These are phyloP conservation scores for Trissolcus japonicus DNA, from an alignment of 2,888 invertebrate genomes.

Conservation along the genomic window DNA sequence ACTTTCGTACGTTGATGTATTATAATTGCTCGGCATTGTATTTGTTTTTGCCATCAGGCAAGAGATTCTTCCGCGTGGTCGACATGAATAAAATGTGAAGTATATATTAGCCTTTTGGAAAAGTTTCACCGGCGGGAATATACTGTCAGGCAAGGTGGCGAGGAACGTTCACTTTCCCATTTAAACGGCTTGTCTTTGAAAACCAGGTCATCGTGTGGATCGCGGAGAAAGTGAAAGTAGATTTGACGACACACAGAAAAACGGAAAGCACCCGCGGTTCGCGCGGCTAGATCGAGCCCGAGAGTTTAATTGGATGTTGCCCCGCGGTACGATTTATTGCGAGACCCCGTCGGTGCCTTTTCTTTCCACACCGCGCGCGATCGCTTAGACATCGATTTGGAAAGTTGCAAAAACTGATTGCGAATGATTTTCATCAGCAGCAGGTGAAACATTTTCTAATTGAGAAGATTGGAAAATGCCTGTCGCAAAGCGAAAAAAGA, in stretches of 20 bases:
- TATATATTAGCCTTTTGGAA: constrained; percentile 53
- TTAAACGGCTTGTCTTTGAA: constrained; percentile 48
- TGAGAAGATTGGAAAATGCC: not conserved
- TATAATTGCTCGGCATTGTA: too few species aligned
- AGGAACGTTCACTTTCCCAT: constrained; percentile 58
- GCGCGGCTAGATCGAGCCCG: not conserved
- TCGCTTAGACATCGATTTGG: too few species aligned
- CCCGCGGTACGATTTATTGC: too few species aligned
- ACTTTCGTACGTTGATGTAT: too few species aligned
- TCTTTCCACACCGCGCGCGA: too few species aligned
- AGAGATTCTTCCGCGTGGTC: too few species aligned
- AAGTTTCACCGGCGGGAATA: constrained; percentile 50
- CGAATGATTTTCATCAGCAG: too few species aligned
- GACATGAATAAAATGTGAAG: constrained; percentile 40
- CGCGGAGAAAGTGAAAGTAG: constrained; percentile 58
- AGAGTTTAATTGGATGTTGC: too few species aligned
- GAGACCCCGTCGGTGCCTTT: too few species aligned
- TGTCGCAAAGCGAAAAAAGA: not conserved
- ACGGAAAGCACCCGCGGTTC: constrained; percentile 42
- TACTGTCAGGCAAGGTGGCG: constrained; percentile 18
- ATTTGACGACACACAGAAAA: constrained; percentile 39
- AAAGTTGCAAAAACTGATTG: too few species aligned
- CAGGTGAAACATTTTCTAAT: too few species aligned
- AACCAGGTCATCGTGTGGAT: constrained; percentile 56
- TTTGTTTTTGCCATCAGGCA: too few species aligned